Evolutionary conservation across 2,888 invertebrate genomes (phyloP).

Genomic region (Dorcus hopei): DNA sequence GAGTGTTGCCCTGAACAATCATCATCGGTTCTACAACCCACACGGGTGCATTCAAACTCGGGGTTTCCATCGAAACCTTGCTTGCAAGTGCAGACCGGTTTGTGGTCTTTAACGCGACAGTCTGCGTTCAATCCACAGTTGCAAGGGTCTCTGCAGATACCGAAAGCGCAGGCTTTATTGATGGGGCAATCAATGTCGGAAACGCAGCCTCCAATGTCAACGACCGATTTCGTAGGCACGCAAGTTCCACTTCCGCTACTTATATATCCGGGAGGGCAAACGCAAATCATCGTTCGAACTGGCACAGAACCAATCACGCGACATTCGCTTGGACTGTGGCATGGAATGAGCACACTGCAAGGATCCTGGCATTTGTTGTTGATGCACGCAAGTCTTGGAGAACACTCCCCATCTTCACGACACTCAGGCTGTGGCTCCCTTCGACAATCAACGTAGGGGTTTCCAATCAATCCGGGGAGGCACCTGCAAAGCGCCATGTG

Average conservation of each 20-base stretch:
- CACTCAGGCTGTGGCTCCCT: slow-evolving; percentile 74
- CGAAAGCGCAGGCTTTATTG: slow-evolving; percentile 76
- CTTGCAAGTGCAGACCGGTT: slow-evolving; percentile 82
- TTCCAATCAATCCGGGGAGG: slow-evolving; percentile 70
- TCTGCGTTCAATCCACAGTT: slow-evolving; percentile 82
- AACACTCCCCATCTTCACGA: slow-evolving; percentile 78
- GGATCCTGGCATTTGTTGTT: slow-evolving; percentile 80
- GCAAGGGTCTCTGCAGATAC: slow-evolving; percentile 80
- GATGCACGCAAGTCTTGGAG: slow-evolving; percentile 75
- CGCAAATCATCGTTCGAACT: slow-evolving; percentile 84
- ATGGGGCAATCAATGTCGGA: slow-evolving; percentile 74
- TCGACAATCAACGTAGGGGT: slow-evolving; percentile 78
- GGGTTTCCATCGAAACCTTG: slow-evolving; percentile 84
- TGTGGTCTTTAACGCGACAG: slow-evolving; percentile 80
- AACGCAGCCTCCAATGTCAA: slow-evolving; percentile 65
- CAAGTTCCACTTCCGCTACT: slow-evolving; percentile 81
- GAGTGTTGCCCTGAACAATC: slow-evolving; percentile 80
- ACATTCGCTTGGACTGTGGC: slow-evolving; percentile 75
- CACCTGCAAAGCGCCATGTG: slow-evolving; percentile 86
- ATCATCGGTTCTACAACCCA: slow-evolving; percentile 69
- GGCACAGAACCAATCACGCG: slow-evolving; percentile 78
- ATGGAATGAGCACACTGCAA: slow-evolving; percentile 74
- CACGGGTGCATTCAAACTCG: slow-evolving; percentile 72
- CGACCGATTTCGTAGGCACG: slow-evolving; percentile 63
- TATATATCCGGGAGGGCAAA: slow-evolving; percentile 84